A percentile compares a stretch with the other conserved stretches of the same genome.
These are phyloP conservation scores for Loripinus fragilis DNA, from an alignment of 2,888 invertebrate genomes.

Conservation along the genomic window DNA sequence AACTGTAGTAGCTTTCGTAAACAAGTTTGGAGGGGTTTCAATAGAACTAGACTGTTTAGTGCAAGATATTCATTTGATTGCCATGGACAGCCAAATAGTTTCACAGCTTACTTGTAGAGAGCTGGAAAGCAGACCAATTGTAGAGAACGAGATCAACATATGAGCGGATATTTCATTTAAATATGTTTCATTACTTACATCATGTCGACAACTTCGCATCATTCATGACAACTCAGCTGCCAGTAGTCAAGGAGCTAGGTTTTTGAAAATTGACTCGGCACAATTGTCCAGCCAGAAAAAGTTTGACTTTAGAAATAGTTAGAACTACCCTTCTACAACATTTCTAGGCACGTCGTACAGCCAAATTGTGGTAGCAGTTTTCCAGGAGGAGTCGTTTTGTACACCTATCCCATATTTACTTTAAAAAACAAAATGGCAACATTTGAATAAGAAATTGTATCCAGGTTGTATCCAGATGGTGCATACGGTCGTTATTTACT, in stretches of 20 bases:
- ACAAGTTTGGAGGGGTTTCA: constrained; percentile 9
- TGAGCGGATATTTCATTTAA: neutral
- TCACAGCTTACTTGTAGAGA: neutral
- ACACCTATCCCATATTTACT: too few relatives aligned
- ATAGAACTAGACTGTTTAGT: neutral
- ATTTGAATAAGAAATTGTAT: too few relatives aligned
- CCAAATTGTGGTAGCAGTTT: too few relatives aligned
- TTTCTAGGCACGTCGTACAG: too few relatives aligned
- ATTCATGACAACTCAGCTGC: constrained; percentile 9
- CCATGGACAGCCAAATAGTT: neutral
- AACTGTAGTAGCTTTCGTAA: constrained; percentile 18
- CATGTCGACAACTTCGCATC: neutral
- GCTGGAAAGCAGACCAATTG: constrained; percentile 1
- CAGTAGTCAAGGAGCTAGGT: neutral
- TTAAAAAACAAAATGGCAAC: too few relatives aligned
- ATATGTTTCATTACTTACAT: neutral
- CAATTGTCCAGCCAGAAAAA: too few relatives aligned
- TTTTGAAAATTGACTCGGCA: too few relatives aligned
- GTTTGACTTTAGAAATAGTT: too few relatives aligned
- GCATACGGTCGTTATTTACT: too few relatives aligned
- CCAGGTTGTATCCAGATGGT: too few relatives aligned
- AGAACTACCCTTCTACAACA: too few relatives aligned
- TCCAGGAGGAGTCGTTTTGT: too few relatives aligned
- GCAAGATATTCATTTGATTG: neutral
- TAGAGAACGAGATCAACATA: neutral